phyloP scores from a whole-genome alignment of 2,113 vertebrate genomes.

The Cephalopholis sonnerati region DNA sequence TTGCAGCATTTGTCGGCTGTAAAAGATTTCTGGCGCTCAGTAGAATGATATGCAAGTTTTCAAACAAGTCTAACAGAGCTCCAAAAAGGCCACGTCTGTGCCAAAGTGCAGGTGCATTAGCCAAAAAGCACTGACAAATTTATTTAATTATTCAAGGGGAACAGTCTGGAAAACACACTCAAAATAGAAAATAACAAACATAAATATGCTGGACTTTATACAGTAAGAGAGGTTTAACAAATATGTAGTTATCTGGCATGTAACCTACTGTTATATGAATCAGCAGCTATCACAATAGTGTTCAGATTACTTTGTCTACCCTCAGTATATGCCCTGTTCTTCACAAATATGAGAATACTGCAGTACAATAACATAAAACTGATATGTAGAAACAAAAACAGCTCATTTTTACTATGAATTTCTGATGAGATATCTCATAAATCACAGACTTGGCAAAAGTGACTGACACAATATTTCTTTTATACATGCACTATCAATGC shows the following conservation, averaged over 20 bases:
- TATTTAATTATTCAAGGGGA: background rate
- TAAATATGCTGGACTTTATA: background rate
- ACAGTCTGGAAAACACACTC: background rate
- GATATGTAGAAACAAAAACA: background rate
- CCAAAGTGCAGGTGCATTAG: conserved; percentile 15
- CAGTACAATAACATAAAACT: background rate
- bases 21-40: background rate
- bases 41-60: conserved; percentile 8
- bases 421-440: background rate
- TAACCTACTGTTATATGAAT: background rate
- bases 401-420: too few relatives aligned
- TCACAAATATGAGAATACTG: background rate
- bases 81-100: background rate
- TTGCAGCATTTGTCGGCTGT: conserved; percentile 3
- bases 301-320: background rate
- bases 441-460: background rate
- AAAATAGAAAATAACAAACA: background rate
- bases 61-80: background rate
- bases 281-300: background rate
- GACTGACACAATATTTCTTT: background rate
- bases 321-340: background rate
- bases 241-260: background rate
- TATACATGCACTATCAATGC: background rate
- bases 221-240: background rate
- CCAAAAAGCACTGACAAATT: background rate